These are phyloP conservation scores for Charadrius vociferus DNA, from an alignment of 2,113 vertebrate species.

Conservation along the genomic window DNA sequence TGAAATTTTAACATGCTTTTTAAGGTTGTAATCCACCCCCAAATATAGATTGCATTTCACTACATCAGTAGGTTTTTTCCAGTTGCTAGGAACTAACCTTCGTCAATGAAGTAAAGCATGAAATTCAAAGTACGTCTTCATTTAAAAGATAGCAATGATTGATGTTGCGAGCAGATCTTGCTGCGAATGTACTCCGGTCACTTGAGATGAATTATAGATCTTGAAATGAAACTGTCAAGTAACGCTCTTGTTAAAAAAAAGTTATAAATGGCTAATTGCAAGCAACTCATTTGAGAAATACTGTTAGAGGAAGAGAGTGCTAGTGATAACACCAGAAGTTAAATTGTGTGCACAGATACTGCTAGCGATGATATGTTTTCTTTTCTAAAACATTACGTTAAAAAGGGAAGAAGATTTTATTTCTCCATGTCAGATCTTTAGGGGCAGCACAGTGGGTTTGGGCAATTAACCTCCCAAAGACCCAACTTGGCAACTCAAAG, in stretches of 20 bases:
- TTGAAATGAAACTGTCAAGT: background rate
- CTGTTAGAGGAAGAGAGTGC: background rate
- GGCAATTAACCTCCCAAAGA: rapidly evolving
- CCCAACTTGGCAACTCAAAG: rapidly evolving
- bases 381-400: background rate
- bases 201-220: background rate
- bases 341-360: background rate
- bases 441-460: background rate
- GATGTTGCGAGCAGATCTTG: background rate
- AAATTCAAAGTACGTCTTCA: background rate
- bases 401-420: background rate
- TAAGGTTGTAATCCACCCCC: background rate
- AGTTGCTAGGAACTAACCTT: background rate
- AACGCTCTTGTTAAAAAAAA: background rate
- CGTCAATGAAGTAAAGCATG: background rate
- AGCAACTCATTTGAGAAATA: background rate
- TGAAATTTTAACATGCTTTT: background rate
- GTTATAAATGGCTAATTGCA: background rate
- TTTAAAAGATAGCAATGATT: background rate
- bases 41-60: background rate
- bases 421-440: background rate
- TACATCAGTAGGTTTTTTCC: background rate
- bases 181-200: background rate
- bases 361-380: background rate
- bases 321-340: background rate